Percentiles rank a stretch among this genome's conserved stretches.
These are phyloP conservation scores for Zaprionus vittiger DNA, from an alignment of 1,140 invertebrate genomes.

Conservation along the genomic window DNA sequence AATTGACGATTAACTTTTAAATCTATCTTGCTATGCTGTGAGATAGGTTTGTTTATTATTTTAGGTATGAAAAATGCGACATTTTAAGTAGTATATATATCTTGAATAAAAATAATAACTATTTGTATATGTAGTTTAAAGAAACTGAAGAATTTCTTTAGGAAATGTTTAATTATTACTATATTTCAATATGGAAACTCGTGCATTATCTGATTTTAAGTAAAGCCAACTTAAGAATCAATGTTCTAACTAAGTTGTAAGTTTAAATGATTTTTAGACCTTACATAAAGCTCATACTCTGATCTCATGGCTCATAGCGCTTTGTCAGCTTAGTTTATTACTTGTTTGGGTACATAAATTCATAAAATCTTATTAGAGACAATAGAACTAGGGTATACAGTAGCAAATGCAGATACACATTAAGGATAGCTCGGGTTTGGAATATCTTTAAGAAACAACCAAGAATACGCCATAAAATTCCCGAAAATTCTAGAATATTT, in stretches of 20 bases:
- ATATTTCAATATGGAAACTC: background rate
- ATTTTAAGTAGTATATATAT: background rate
- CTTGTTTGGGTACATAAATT: background rate
- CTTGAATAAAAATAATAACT: no score
- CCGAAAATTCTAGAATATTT: background rate
- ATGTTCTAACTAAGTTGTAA: background rate
- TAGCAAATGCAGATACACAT: background rate
- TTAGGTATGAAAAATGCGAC: background rate
- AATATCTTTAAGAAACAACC: background rate
- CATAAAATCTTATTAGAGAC: background rate
- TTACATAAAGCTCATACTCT: background rate
- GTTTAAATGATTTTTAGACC: background rate
- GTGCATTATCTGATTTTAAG: background rate
- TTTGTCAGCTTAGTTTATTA: constrained; percentile 2
- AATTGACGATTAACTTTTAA: background rate
- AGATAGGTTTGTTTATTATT: background rate
- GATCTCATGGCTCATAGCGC: constrained; percentile 3
- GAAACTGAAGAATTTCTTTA: no score
- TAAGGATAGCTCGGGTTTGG: no score
- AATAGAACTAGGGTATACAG: background rate
- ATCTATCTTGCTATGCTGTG: background rate
- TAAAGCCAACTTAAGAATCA: background rate
- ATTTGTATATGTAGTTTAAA: no score
- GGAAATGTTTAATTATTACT: no score
- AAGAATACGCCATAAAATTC: background rate